Conservation (phyloP, 2,797 vertebrate genomes). For the Phrynocephalus forsythii region DNA sequence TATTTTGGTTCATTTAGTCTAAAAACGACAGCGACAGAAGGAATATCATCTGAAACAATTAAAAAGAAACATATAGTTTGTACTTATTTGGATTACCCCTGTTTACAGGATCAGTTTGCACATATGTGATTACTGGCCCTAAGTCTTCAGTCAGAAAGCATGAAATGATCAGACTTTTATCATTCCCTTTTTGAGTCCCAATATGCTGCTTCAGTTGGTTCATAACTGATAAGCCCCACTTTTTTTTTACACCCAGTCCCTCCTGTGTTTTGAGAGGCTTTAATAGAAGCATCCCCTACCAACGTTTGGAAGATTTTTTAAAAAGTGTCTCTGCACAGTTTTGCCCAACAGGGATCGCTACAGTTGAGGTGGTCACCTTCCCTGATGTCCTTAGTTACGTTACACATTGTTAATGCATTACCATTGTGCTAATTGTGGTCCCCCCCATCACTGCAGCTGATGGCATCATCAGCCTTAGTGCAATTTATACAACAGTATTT, state of each 20-base stretch:
- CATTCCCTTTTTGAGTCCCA: neutral
- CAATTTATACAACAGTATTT: too few relatives aligned
- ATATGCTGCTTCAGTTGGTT: neutral
- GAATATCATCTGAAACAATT: neutral
- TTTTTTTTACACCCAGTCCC: neutral
- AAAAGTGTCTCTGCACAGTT: neutral
- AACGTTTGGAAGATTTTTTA: neutral
- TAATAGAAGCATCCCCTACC: neutral
- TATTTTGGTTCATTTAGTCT: neutral
- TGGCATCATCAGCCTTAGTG: too few relatives aligned
- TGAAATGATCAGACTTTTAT: neutral
- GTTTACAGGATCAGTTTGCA: neutral
- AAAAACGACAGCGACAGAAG: neutral
- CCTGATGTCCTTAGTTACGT: too few relatives aligned
- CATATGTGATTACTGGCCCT: neutral
- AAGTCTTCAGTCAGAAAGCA: neutral
- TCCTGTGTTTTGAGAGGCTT: neutral
- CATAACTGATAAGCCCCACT: neutral
- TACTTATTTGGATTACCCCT: neutral
- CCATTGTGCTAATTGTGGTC: too few relatives aligned
- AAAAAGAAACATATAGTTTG: neutral
- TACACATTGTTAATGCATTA: too few relatives aligned
- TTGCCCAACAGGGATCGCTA: too few relatives aligned
- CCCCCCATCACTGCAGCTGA: too few relatives aligned
- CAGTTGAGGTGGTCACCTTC: too few relatives aligned